Conservation (phyloP, 1,140 invertebrate species). For the Drosophila truncata region DNA sequence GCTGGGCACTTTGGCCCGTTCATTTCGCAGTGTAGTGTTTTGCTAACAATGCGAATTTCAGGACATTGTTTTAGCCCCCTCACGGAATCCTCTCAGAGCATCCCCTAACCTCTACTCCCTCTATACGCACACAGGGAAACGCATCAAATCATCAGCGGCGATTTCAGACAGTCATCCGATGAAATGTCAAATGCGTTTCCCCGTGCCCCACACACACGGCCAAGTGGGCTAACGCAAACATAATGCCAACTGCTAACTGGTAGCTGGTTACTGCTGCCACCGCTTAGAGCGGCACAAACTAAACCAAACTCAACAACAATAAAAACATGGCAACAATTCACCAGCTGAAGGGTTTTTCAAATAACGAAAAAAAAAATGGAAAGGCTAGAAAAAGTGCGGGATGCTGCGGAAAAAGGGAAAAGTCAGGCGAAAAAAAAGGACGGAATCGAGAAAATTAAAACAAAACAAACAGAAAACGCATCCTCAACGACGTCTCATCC, state of each 20-base stretch:
- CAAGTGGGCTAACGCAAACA: constrained; percentile 45
- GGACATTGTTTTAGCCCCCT: constrained; percentile 62
- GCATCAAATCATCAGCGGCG: constrained; percentile 76
- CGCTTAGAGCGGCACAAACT: constrained; percentile 78
- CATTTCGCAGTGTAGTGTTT: constrained; percentile 74
- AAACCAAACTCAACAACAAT: constrained; percentile 83
- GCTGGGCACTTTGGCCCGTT: constrained; percentile 67
- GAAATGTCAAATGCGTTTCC: constrained; percentile 72
- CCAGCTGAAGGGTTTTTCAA: constrained; percentile 84
- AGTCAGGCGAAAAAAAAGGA: constrained; percentile 44
- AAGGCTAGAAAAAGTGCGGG: constrained; percentile 24
- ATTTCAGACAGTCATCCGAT: constrained; percentile 74
- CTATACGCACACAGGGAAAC: constrained; percentile 59
- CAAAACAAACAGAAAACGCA: constrained; percentile 82
- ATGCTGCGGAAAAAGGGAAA: constrained; percentile 50
- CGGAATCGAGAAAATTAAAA: constrained; percentile 83
- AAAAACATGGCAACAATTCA: constrained; percentile 85
- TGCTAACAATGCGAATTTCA: constrained; percentile 83
- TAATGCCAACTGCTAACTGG: constrained; percentile 54
- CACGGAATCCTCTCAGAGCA: background rate
- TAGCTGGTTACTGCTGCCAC: constrained; percentile 35
- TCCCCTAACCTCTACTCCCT: background rate
- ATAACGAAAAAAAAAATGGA: constrained; percentile 72
- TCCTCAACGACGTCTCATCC: constrained; percentile 48
- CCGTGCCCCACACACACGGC: constrained; percentile 7